Base-by-base conservation (phyloP, 2,797 vertebrate genomes). In the Pygocentrus nattereri region DNA sequence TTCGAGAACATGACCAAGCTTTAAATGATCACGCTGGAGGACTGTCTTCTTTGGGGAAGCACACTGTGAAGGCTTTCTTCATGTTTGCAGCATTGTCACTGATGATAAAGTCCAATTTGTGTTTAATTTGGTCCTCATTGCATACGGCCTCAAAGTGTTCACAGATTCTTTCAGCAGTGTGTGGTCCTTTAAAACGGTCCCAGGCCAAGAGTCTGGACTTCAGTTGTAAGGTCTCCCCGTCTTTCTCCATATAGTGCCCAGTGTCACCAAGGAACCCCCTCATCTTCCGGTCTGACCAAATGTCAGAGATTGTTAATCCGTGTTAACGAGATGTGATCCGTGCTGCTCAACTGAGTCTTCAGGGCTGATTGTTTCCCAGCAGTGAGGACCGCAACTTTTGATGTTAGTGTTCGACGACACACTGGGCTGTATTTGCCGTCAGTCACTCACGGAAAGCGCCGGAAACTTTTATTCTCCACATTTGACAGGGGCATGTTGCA, bases 321-420 rank as follows among this genome's bases (percentile, higher is more conserved):
- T 21, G 86, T 87, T 72, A 86, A 86, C 71, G 79, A 87, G 77
- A 82, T 68, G 76, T 87, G 78, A 58, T 84, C 70, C 41, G 59
- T 75, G 65, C 84, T 77, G 76, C 68, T 85, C 65, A 84, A 56
- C 41, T 84, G 69, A 76, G 52, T 78, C 78, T 86, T 81, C 23
- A 76, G 49, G 16, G 75, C 86, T 76, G 25, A 80, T 23, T 23
- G 47, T 82, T 68, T 82, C 76, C 85, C 78, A 74, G 25, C 16
- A 44, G 31, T 56, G 74, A 54, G 56, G 61, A 52, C 52, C 41
- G 34, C 58, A 15, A 19, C 19, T 52, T 38, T 5, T 38, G 5
- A 38, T 3, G 38, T 38, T 38, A 38, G 38, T 6, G 38, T 38
- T 38, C n/a, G n/a, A n/a, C n/a, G n/a, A n/a, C n/a, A n/a, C n/a